Conservation (phyloP, 2,113 vertebrate genomes). For the Peromyscus polionotus region DNA sequence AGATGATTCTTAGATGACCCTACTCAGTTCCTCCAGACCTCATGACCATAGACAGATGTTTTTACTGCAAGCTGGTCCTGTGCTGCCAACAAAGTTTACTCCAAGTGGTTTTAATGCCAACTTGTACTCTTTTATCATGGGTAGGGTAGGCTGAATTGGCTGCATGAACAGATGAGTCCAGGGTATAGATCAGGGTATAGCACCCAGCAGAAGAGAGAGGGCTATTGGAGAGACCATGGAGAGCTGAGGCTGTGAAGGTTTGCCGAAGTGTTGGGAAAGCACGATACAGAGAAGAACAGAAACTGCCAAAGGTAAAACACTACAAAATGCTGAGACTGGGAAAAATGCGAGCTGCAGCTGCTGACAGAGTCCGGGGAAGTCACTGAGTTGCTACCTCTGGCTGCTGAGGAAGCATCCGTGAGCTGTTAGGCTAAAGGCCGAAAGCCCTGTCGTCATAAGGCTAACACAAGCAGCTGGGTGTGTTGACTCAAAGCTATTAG, state of each 20-base stretch:
- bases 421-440: background rate
- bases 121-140: background rate
- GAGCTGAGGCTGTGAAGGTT: background rate
- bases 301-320: background rate
- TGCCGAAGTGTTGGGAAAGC: background rate
- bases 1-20: background rate
- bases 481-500: background rate
- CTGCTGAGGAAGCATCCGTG: background rate
- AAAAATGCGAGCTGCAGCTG: background rate
- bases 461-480: background rate
- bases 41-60: too few species aligned
- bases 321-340: background rate
- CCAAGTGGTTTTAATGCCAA: background rate
- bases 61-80: too few species aligned
- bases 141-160: background rate
- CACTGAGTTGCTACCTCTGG: background rate
- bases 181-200: background rate
- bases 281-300: background rate
- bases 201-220: background rate
- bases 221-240: background rate
- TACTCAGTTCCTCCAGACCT: background rate
- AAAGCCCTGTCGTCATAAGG: too few species aligned
- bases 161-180: background rate
- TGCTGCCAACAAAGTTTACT: background rate
- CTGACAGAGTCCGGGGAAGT: background rate